Evolutionary conservation across 2,113 vertebrate genomes (phyloP).

Genomic region (Pogona vitticeps): DNA sequence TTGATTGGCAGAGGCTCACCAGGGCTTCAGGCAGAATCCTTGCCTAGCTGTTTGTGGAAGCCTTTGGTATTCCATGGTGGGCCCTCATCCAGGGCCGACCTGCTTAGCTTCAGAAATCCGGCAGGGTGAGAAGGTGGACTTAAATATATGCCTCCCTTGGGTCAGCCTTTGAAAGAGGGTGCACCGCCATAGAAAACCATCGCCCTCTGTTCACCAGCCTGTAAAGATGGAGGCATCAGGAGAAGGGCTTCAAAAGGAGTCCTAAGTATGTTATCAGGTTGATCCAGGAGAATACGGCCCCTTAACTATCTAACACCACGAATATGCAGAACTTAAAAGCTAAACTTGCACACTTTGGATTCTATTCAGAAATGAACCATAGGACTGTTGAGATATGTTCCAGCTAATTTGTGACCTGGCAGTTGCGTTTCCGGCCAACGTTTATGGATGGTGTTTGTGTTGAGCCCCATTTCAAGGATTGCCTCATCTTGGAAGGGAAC

Average conservation of each 20-base stretch:
- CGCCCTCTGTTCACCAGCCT: too few species aligned
- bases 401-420: background rate
- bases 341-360: background rate
- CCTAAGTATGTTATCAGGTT: background rate
- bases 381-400: background rate
- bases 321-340: background rate
- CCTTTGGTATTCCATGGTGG: background rate
- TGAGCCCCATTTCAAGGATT: too few species aligned
- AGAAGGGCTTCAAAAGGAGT: background rate
- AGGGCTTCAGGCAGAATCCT: background rate
- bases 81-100: background rate
- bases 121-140: too few species aligned
- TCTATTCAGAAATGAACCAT: background rate
- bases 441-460: too few species aligned
- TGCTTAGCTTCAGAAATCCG: too few species aligned
- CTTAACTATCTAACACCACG: too few species aligned
- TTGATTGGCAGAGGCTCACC: too few species aligned
- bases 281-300: background rate
- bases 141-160: too few species aligned
- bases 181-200: background rate
- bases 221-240: too few species aligned
- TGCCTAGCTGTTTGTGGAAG: background rate
- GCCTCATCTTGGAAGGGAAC: too few species aligned
- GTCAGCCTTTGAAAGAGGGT: background rate
- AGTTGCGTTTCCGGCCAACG: background rate